A percentile compares a stretch with the other conserved stretches of the same genome.
Conservation (phyloP, 2,797 vertebrate species). For the Etheostoma nigrum region DNA sequence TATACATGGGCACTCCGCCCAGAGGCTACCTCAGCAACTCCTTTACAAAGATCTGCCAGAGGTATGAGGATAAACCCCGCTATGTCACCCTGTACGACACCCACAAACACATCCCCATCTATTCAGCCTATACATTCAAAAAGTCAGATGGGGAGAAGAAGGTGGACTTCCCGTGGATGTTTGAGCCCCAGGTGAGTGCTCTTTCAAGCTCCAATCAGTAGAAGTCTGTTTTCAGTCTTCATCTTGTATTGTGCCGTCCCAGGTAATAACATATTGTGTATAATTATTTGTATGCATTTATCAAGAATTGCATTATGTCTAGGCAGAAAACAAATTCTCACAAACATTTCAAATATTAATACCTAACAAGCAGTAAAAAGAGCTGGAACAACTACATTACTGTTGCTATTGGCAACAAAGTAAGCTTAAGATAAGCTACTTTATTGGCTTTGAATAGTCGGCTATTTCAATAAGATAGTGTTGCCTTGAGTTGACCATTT, state of each 20-base stretch:
- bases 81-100: conserved; percentile 80
- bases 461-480: conserved; percentile 24
- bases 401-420: conserved; percentile 4
- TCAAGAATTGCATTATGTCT: not conserved
- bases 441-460: conserved; percentile 18
- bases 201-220: rapidly evolving
- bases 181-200: conserved; percentile 81
- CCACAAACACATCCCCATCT: conserved; percentile 76
- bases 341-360: not conserved
- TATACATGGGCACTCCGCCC: conserved; percentile 83
- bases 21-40: conserved; percentile 75
- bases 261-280: not conserved
- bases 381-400: not conserved
- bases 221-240: not conserved
- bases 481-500: not conserved
- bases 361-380: not conserved
- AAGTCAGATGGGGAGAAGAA: conserved; percentile 83
- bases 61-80: conserved; percentile 74
- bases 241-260: not conserved
- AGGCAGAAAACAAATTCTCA: not conserved
- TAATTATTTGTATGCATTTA: not conserved
- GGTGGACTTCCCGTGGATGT: conserved; percentile 85
- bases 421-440: conserved; percentile 40
- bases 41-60: conserved; percentile 81
- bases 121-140: conserved; percentile 82